Base-by-base conservation (phyloP, 1,140 invertebrate species). In the Dinothrombium tinctorium region DNA sequence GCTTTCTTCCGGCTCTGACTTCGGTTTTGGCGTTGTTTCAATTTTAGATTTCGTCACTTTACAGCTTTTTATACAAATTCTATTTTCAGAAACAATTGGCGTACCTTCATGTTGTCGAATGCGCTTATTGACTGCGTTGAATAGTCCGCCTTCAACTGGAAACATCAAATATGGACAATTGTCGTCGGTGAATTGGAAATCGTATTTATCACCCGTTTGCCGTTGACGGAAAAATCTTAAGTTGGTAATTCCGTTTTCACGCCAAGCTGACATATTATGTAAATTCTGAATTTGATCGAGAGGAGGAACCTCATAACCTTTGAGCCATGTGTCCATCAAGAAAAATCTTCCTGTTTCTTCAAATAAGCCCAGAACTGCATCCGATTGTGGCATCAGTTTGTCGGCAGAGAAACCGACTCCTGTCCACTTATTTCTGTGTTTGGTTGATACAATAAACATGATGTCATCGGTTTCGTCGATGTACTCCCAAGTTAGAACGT, bases 351-450 rank as follows among this genome's bases (percentile, higher is more conserved):
- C 41, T 63, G 67, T 38, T 63, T 51, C 61, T 51, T 83, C 78
- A 9, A 87, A 73, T 76, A 79, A 84, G 8, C 82, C 82, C 12
- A 90, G 61, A 7, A 89, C 69, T 0, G 76, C 76, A 53, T 82
- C 78, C 0, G 74, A 75, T 62, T 78, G 71, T 6, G 73, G 67
- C 83, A 89, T 89, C 54, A 69, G 73, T 43, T 72, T 71, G 52
- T 83, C 72, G 40, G 80, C 65, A 22, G 80, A 84, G 58, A 94
- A 89, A 11, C 76, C 86, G 46, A 94, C 80, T 2, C 86, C 89
- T 2, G 84, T 89, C 89, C 89, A 95, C 11, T 69, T 67, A 43
- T 83, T 71, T 0, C 67, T 71, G 45, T 83, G 64, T 9, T 68
- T 73, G 0, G 81, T 86, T 14, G 71, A 67, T n/a, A 95, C 73